Evolutionary conservation across 2,797 vertebrate species (phyloP), one percentile per base, ranked within the genome.

Genomic region (Valencia hispanica): DNA sequence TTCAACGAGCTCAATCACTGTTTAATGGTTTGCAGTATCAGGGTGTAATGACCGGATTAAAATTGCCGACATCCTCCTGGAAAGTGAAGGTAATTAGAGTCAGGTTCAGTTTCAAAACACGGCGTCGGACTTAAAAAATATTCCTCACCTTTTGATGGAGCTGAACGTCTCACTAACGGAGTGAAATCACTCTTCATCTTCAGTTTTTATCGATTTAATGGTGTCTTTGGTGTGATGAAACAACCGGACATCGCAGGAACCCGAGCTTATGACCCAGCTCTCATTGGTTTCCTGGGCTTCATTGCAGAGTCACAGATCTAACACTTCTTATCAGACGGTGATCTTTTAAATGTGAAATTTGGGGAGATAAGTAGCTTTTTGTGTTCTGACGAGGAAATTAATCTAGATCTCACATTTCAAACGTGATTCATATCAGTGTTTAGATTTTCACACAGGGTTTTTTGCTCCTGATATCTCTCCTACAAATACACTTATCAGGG

Each of bases 141-240:
- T 34, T 65, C 61, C 61, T 2, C 50, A 51, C 22, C 50, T 51
- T 39, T 51, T 51, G 50, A 51, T 9, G 8, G 50, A 51, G 22
- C 7, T 25, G 6, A 65, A 9, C 4, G n/a, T 57, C 47, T 51
- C 11, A 39, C 11, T n/a, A 20, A 39, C 10, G 0, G 25, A 20
- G 36, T 8, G 32, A 51, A 70, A 14, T 32, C 27, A 45, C 50
- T 2, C 61, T 75, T 39, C 22, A 18, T 79, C 34, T 65, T 12
- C 0, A 12, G 0, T 48, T 78, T 73, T 73, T 63, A 65, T 22
- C 6, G 1, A 30, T 71, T 63, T 66, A 76, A 81, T 77, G 74
- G 74, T 32, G 77, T 74, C 36, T 68, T 48, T 27, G 30, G 17
- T 8, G 34, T 82, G 86, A 89, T 82, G 80, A 86, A 89, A 88